Base-by-base conservation (phyloP, 2,113 vertebrate genomes). In the Scytalopus superciliaris region DNA sequence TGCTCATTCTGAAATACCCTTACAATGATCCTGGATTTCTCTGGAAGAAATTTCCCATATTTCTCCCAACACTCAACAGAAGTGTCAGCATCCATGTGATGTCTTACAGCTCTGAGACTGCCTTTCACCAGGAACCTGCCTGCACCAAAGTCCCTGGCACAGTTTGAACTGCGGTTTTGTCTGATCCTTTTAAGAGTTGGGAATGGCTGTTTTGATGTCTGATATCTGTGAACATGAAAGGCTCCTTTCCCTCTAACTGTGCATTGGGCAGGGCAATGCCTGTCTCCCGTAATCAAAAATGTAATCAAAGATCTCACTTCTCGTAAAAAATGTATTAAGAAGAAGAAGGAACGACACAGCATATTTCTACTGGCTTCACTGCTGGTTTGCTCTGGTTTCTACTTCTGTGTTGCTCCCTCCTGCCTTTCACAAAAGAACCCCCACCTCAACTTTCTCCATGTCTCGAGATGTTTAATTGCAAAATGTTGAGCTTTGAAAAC, bases 151-250 rank as follows among this genome's bases (percentile, higher is more conserved):
- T 77, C 62, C 59, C 73, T 79, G 93, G 92, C 96, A 63, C 96
- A 94, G 93, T 95, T 91, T 93, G 96, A 97, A 89, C 64, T 90
- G 87, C 90, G 62, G 76, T 83, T 96, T 91, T 93, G 64, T 95
- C 93, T 97, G 96, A 97, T 96, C 82, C 84, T 96, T 95, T 91
- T 93, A 95, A 94, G 91, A 96, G 95, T 35, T 93, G 88, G 85
- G 96, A 94, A 96, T 96, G 94, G 96, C 84, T 97, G 96, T 96
- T 96, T 97, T 96, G 93, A 97, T 96, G 96, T 97, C 88, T 92
- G 84, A 33, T 94, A 66, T 94, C 94, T 93, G 9, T 92, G 88
- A 96, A 96, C 97, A 95, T 97, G 96, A 97, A 96, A 96, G 95
- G 83, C 86, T 97, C 47, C 81, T 93, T 87, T 92, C 82, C 75